Conservation (phyloP, 2,113 vertebrate genomes). For the Blennius ocellaris region DNA sequence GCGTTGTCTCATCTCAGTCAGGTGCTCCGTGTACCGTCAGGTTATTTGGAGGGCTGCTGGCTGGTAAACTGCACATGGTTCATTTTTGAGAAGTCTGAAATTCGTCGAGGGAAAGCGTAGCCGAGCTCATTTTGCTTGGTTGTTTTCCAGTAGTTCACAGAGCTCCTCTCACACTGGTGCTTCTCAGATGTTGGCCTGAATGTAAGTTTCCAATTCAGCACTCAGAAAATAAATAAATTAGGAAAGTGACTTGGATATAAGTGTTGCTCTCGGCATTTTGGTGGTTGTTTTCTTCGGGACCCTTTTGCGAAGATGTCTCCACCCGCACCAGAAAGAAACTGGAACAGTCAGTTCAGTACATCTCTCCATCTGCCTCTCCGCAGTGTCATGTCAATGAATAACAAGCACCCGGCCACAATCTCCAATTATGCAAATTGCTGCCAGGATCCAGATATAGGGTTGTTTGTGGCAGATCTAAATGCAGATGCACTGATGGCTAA, state of each 20-base stretch:
- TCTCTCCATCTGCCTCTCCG: constrained; percentile 66
- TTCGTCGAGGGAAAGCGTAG: constrained; percentile 42
- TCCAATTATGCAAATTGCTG: constrained; percentile 75
- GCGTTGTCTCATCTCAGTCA: constrained; percentile 66
- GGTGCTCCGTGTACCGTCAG: constrained; percentile 54
- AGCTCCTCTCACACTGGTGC: neutral
- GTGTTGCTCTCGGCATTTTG: constrained; percentile 13
- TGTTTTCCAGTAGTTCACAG: constrained; percentile 36
- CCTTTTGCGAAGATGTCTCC: constrained; percentile 18
- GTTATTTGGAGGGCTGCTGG: constrained; percentile 64
- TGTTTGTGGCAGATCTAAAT: constrained; percentile 67
- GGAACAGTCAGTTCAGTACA: constrained; percentile 74
- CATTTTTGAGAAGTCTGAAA: constrained; percentile 39
- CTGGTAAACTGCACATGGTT: constrained; percentile 37
- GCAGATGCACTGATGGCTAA: constrained; percentile 70
- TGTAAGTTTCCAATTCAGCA: constrained; percentile 44
- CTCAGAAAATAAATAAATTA: constrained; percentile 1
- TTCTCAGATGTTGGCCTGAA: constrained; percentile 8
- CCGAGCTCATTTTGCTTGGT: constrained; percentile 39
- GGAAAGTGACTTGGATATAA: constrained; percentile 8
- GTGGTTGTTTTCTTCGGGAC: constrained; percentile 27
- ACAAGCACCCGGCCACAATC: constrained; percentile 72
- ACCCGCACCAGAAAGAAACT: constrained; percentile 42
- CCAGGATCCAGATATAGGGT: constrained; percentile 64
- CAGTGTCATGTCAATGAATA: constrained; percentile 74